Base-by-base conservation (phyloP, 2,797 vertebrate genomes). In the Periparus ater region DNA sequence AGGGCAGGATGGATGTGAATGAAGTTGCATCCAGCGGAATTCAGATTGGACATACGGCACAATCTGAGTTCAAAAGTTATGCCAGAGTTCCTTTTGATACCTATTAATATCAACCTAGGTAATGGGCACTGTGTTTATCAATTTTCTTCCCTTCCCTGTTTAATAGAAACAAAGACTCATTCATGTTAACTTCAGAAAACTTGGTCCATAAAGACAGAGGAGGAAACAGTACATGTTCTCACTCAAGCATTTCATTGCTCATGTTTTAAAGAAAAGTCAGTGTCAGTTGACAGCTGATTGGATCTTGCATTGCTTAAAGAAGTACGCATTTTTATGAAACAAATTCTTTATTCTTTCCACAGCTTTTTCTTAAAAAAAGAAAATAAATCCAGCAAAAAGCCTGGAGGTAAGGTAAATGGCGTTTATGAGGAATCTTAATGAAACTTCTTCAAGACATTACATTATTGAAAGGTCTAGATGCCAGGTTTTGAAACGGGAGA, bases 11-110 rank as follows among this genome's bases (percentile, higher is more conserved):
- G 25, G 48, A 38, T 40, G 13, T 25, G 27, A 54, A 61, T 55
- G 57, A 78, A 68, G 8, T 13, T n/a, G 15, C 17, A 7, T 63
- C 42, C 38, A 10, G 14, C 0, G 2, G 40, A 60, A 32, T 50
- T 82, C 36, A 70, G 20, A 21, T 7, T 60, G 72, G 42, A 26
- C 3, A 18, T 32, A 48, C 1, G 2, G 6, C 0, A 0, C 51
- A 53, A 23, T 42, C 50, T 42, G 36, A 42, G 32, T 50, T 83
- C 26, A 63, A 54, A 91, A 82, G 25, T 58, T 58, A 40, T 6
- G 13, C 13, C 23, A 25, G 42, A 50, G 22, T 62, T 85, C 25
- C 26, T 85, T 77, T 85, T 65, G 32, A 45, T 66, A 38, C 26
- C 36, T 65, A 3, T 40, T 85, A 36, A 17, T 55, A 62, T 55